Base-by-base conservation (phyloP, 2,888 invertebrate genomes). In the Nipponacmea schrenckii region DNA sequence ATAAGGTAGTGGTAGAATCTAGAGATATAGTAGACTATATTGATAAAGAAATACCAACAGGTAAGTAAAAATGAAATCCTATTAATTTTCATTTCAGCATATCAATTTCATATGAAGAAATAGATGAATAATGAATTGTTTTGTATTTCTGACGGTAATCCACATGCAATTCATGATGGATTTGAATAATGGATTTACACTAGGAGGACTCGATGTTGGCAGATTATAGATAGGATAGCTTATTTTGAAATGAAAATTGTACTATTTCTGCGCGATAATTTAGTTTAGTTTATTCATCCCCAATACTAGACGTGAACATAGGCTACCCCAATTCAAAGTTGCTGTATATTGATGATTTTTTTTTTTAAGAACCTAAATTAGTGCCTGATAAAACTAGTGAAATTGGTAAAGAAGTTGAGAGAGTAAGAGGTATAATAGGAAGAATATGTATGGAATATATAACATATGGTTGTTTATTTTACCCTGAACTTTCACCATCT, bases 11-110 rank as follows among this genome's bases (percentile, higher is more conserved):
- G 15, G 64, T 71, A 10, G 83, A 83, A 65, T 83, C 83, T 2
- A 81, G 81, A 20, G 76, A 74, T 24, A 82, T 84, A 63, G 75
- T 84, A 14, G 78, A 82, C 64, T 79, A 80, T 67, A 70, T 84
- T 14, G 84, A 84, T 71, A 74, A 73, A 50, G 63, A 75, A 31
- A 64, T 74, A 7, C 70, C 65, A 20, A 62, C 74, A 68, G 79
- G 79, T 76, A 63, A 74, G 68, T 67, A 0, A 46, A n/a, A n/a
- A 7, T 15, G 8, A 0, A 15, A 17, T 48, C n/a, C n/a, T 48
- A 48, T 48, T 48, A 7, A 17, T 48, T 48, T 3, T n/a, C 8
- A 48, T 7, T 17, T 48, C 17, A n/a, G n/a, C n/a, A n/a, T n/a
- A n/a, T n/a, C n/a, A n/a, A n/a, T n/a, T n/a, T n/a, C n/a, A n/a